Evolutionary conservation across 2,113 vertebrate genomes (phyloP).

Genomic region (Tauraco erythrolophus): DNA sequence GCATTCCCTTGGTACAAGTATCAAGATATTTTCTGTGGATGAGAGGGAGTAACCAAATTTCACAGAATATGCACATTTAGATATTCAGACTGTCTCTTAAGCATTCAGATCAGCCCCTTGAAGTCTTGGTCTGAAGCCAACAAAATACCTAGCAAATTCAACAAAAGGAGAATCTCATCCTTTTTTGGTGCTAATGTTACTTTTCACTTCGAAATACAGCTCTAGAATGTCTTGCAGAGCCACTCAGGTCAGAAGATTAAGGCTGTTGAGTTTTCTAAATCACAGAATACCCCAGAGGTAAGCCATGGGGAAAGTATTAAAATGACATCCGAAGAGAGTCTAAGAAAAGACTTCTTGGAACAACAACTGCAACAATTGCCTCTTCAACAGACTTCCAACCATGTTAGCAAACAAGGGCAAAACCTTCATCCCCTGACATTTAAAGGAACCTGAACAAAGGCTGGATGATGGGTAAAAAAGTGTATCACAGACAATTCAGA

Average conservation of each 20-base stretch:
- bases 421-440: background rate
- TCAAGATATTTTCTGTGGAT: background rate
- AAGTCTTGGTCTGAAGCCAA: background rate
- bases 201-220: background rate
- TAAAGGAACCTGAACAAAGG: background rate
- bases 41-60: background rate
- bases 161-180: background rate
- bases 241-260: background rate
- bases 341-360: background rate
- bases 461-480: background rate
- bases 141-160: background rate
- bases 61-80: background rate
- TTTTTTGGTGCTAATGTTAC: background rate
- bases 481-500: background rate
- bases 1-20: background rate
- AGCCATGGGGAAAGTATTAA: background rate
- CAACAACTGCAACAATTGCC: background rate
- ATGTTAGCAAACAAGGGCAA: fast-evolving
- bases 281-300: background rate
- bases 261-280: background rate
- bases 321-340: background rate
- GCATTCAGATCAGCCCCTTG: background rate
- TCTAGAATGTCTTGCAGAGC: background rate
- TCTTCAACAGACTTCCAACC: background rate
- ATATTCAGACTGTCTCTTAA: background rate